Base-by-base conservation (phyloP, 2,113 vertebrate genomes). In the Mastomys coucha region DNA sequence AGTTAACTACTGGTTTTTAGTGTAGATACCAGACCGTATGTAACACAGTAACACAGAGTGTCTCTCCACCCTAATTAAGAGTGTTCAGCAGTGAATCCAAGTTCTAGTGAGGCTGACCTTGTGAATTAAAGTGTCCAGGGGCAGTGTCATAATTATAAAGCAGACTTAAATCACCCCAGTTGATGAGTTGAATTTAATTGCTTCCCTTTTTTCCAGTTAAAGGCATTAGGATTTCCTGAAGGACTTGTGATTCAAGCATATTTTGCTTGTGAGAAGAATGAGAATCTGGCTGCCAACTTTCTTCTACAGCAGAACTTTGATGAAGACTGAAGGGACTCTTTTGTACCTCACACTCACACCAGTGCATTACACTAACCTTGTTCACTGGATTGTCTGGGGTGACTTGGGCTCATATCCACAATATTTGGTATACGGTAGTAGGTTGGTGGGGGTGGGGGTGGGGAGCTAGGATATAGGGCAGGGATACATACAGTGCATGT, bases 271-370 rank as follows among this genome's bases (percentile, higher is more conserved):
- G 99, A 99, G 99, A 99, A 99, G 99, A 99, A 99, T 87, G 99
- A 99, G 98, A 99, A 99, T 98, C 98, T 99, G 99, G 99, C 99
- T 95, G 99, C 99, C 98, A 99, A 99, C 99, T 99, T 99, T 98
- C 99, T 99, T 98, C 99, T 99, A 99, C 99, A 99, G 96, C 99
- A 99, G 98, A 99, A 99, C 98, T 99, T 99, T 97, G 99, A 99
- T 28, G 99, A 99, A 96, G 99, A 99, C 98, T 99, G 98, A 98
- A 98, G 97, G 95, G 92, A 97, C 97, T 93, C 95, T 98, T 98
- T 98, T 91, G 97, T 69, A 93, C 98, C 97, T 98, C 97, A 98
- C 97, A 98, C 96, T 99, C 98, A 99, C 98, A 98, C 98, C 98
- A 99, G 99, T 99, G 98, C 98, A 98, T 99, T 99, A 99, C 98